Conservation (phyloP, 2,888 invertebrate genomes). For the Nephrocerus scutellatus region DNA sequence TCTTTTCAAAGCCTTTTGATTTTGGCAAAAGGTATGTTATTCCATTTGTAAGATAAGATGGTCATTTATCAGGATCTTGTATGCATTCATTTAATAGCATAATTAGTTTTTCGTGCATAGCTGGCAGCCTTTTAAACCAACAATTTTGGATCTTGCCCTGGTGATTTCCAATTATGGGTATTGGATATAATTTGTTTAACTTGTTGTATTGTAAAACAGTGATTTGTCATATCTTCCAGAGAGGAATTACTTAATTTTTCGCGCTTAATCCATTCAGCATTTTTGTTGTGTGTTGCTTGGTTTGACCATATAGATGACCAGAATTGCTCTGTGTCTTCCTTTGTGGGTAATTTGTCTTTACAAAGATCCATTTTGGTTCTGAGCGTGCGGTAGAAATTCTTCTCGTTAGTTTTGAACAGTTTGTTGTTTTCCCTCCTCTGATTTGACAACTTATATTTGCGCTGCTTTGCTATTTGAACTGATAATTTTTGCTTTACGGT, state of each 20-base stretch:
- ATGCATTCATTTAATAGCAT: slow-evolving; percentile 3
- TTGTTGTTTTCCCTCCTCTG: slow-evolving; percentile 1
- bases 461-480: slow-evolving; percentile 3
- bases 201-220: too few relatives aligned
- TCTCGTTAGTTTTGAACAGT: neutral
- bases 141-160: slow-evolving; percentile 5
- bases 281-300: too few relatives aligned
- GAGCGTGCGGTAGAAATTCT: neutral
- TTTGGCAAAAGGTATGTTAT: slow-evolving; percentile 2
- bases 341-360: too few relatives aligned
- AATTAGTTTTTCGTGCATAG: slow-evolving; percentile 2
- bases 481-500: slow-evolving; percentile 1
- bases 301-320: too few relatives aligned
- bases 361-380: neutral
- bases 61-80: neutral
- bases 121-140: slow-evolving; percentile 5
- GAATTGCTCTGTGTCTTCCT: too few relatives aligned
- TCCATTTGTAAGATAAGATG: neutral
- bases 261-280: too few relatives aligned
- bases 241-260: too few relatives aligned
- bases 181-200: too few relatives aligned
- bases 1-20: slow-evolving; percentile 1
- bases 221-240: too few relatives aligned
- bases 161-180: too few relatives aligned
- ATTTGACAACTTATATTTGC: too few relatives aligned